Evolutionary conservation across 2,113 vertebrate species (phyloP).

Genomic region (Gavia stellata): DNA sequence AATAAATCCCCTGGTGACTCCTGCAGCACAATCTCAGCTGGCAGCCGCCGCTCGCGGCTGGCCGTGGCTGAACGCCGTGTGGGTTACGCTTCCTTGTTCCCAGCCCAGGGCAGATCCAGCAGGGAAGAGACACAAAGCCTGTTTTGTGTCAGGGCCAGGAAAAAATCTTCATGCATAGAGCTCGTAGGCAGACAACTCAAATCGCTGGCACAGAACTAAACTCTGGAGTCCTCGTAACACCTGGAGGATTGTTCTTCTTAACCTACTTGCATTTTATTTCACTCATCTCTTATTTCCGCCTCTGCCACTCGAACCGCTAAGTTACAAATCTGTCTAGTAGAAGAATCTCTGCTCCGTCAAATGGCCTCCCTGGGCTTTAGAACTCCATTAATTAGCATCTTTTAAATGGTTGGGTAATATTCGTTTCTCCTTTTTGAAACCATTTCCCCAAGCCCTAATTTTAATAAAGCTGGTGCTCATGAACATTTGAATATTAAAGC

Average conservation of each 20-base stretch:
- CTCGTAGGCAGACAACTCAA: neutral
- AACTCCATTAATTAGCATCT: slow-evolving; percentile 81
- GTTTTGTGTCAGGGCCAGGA: neutral
- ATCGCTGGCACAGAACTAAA: neutral
- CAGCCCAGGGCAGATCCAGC: neutral
- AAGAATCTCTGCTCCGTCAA: slow-evolving; percentile 51
- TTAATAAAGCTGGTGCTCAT: slow-evolving; percentile 75
- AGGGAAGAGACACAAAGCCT: neutral
- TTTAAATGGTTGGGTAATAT: slow-evolving; percentile 78
- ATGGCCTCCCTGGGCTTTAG: slow-evolving; percentile 70
- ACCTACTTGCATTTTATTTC: slow-evolving; percentile 67
- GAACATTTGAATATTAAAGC: slow-evolving; percentile 78
- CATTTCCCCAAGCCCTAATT: slow-evolving; percentile 76
- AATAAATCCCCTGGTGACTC: neutral
- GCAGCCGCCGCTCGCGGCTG: neutral
- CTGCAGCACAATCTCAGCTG: neutral
- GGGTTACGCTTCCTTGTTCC: neutral
- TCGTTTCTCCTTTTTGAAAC: slow-evolving; percentile 63
- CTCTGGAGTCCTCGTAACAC: neutral
- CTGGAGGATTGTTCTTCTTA: slow-evolving; percentile 56
- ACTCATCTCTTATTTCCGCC: neutral
- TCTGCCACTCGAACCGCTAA: neutral
- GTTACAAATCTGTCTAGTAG: slow-evolving; percentile 51
- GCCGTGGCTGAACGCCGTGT: accelerated
- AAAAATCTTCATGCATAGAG: neutral